phyloP scores from a whole-genome alignment of 2,113 vertebrate genomes.

The Raja brachyura region DNA sequence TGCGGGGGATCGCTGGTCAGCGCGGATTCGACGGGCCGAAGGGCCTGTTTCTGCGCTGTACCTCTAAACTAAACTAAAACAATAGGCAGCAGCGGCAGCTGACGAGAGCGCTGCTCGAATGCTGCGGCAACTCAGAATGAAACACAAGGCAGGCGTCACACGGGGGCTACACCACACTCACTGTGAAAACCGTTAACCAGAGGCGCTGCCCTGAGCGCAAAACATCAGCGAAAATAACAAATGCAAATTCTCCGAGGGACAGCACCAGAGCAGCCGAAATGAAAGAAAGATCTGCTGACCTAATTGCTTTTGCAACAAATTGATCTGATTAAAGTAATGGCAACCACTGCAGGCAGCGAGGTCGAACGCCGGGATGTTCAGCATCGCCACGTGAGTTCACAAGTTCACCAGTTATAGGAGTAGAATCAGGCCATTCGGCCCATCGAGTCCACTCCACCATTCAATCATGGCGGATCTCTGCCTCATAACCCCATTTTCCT shows the following conservation, averaged over 20 bases:
- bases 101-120: not conserved
- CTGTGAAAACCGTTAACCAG: slow-evolving; percentile 32
- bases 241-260: slow-evolving; percentile 30
- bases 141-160: not conserved
- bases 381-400: not conserved
- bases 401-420: too few relatives aligned
- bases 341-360: too few relatives aligned
- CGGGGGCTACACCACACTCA: not conserved
- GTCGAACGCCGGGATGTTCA: not conserved
- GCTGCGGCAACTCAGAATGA: slow-evolving; percentile 22
- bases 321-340: not conserved
- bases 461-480: too few relatives aligned
- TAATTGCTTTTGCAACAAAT: not conserved
- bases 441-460: too few relatives aligned
- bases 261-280: not conserved
- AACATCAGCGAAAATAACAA: not conserved
- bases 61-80: too few relatives aligned
- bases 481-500: too few relatives aligned
- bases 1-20: too few relatives aligned
- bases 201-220: not conserved
- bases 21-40: too few relatives aligned
- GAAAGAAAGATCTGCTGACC: not conserved
- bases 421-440: too few relatives aligned
- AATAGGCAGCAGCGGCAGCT: too few relatives aligned
- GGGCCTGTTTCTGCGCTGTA: too few relatives aligned